phyloP scores from a whole-genome alignment of 2,797 vertebrate species.

The Spatula versicolor region DNA sequence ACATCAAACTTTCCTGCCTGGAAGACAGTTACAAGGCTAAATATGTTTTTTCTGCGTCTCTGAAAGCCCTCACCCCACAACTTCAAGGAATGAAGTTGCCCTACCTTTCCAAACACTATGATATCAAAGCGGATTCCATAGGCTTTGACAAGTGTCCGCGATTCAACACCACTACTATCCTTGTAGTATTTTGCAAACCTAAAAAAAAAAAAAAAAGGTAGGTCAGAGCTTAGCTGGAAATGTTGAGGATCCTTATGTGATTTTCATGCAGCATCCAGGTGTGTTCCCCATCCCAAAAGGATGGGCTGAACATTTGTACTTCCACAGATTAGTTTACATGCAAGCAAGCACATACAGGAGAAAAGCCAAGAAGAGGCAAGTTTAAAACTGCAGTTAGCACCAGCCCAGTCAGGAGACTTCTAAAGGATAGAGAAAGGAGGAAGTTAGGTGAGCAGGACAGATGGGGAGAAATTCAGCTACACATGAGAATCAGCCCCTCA shows the following conservation, averaged over 20 bases:
- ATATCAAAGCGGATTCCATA: constrained; percentile 91
- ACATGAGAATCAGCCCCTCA: fast-evolving
- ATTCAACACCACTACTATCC: constrained; percentile 71
- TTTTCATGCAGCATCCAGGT: background rate
- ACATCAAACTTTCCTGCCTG: constrained; percentile 92
- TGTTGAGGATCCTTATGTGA: background rate
- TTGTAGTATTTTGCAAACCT: constrained; percentile 91
- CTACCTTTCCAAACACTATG: constrained; percentile 90
- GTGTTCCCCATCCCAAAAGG: background rate
- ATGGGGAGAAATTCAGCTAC: background rate
- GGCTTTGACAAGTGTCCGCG: constrained; percentile 85
- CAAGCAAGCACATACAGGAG: background rate
- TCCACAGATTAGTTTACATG: background rate
- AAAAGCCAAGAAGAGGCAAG: background rate
- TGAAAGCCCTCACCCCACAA: background rate
- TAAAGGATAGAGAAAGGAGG: background rate
- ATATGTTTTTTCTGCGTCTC: background rate
- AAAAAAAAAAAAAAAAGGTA: background rate
- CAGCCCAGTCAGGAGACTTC: background rate
- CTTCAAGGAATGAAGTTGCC: background rate
- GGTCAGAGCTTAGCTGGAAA: background rate
- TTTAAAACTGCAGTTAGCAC: background rate
- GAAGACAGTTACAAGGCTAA: background rate
- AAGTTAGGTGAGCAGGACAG: background rate
- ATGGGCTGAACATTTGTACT: background rate